Base-by-base conservation (phyloP, 2,797 vertebrate species). In the Notoglanidium macrostoma region DNA sequence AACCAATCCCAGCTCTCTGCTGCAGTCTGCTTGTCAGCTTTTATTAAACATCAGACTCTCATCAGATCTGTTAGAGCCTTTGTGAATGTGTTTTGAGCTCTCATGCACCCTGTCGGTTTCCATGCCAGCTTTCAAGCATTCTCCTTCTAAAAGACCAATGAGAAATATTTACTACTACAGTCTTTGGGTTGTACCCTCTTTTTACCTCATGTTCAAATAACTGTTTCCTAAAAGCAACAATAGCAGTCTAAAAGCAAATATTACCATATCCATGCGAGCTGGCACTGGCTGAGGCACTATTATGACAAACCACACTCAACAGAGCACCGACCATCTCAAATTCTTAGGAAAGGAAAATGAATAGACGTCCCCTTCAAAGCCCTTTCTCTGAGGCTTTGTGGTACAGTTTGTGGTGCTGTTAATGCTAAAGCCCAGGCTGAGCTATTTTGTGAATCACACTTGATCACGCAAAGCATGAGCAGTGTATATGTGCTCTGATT, bases 351-450 rank as follows among this genome's bases (percentile, higher is more conserved):
- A 57, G 67, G 49, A 51, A 72, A 55, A 57, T 73, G 67, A 84
- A 84, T 84, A 57, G 65, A 23, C 49, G 40, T 84, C 32, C 61
- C 44, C 57, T 29, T 85, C 17, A 74, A 76, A 76, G 84, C 57
- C 84, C 44, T 46, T 85, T 74, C 57, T 59, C 70, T 74, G 35
- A 70, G 46, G n/a, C 65, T 55, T 84, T 84, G 67, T 83, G 82
- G 65, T 68, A 55, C 32, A 26, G 51, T 23, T 72, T 15, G 21
- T 73, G 32, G 51, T 44, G 54, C 23, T 57, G 54, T 72, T 55
- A 15, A 59, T 74, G 68, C 70, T 21, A 26, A 61, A 85, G 4
- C 35, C 51, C 83, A 73, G 32, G 35, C 23, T 14, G 12, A 59
- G 68, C 32, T 72, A 5, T 84, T 57, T 84, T 73, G 32, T 57